Evolutionary conservation across 2,888 invertebrate species (phyloP), one percentile per base, ranked within the genome.

Genomic region (Idaea straminata): DNA sequence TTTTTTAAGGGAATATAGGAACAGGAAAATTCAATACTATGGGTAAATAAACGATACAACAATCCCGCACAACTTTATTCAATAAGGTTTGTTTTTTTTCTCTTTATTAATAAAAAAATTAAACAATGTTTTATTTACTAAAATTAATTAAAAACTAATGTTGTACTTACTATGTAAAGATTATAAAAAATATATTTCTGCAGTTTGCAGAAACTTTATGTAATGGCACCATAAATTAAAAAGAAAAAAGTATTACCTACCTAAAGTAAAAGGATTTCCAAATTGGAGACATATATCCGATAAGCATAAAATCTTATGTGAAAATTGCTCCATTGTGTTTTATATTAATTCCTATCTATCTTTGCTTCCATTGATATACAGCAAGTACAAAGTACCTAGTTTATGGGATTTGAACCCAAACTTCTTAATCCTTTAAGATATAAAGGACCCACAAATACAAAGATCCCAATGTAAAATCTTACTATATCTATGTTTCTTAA

Each of bases 161-260:
- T n/a, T 5, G 5, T 4, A 5, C 5, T 59, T 34, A 13, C 34
- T 59, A 59, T 65, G 61, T 58, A 62, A 60, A 63, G 58, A 63
- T 68, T 66, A 25, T 25, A 16, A 59, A 34, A 25, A 59, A 59
- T 34, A 34, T 34, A 58, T n/a, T 58, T 58, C 16, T 58, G 16
- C 16, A 59, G 34, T 66, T 69, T 67, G 35, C 66, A 66, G 62
- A 67, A 71, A 67, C 59, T 64, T 67, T 68, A 80, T 83, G 82
- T 88, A 88, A 88, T 91, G 89, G 89, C 91, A 90, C 86, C 83
- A 87, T 87, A 82, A 82, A 78, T 68, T 64, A 72, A 66, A 68
- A 72, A 71, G 71, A 71, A 66, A 72, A 71, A 69, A 70, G 68
- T 57, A 63, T 70, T 68, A 74, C 80, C 76, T 76, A 77, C 68